Evolutionary conservation across 2,797 vertebrate genomes (phyloP), one percentile per base, ranked within the genome.

Genomic region (Sebastes itinus): DNA sequence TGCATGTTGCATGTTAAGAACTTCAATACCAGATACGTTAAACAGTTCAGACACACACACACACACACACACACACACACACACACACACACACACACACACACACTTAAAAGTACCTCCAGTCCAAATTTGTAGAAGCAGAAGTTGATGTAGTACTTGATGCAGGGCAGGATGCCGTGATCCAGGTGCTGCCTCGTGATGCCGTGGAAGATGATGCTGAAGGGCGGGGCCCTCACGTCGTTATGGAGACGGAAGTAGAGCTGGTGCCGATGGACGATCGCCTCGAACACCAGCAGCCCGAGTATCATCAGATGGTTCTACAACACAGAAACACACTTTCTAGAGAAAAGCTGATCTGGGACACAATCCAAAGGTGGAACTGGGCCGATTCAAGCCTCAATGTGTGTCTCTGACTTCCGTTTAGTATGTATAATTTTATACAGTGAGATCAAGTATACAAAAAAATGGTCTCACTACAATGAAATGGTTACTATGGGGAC

Each of bases 71-170:
- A 62, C 1, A 32, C 33, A 33, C 33, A 33, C 33, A 35, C 33
- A 33, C 30, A 46, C 56, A 49, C 11, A 61, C 62, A 33, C 9
- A 10, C 7, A 62, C 2, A 46, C 18, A 20, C 14, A 72, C 8
- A 22, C 30, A 25, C 11, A 59, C 4, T 23, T 2, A 67, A 76
- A 73, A 30, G n/a, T 82, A 95, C 95, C 95, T 97, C 95, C 10
- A 97, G 87, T 52, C 96, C 95, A 89, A 96, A 96, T 81, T 95
- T 96, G 81, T 96, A 96, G 93, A 93, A 96, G 75, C 88, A 91
- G 49, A 94, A 96, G 91, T 96, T 97, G 78, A 94, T 72, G 73
- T 96, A 96, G 78, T 95, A 96, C 81, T 94, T 96, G 82, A 94
- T 46, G 65, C 92, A 88, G 27, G 89, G 91, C 68, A 93, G 63